Evolutionary conservation across 2,113 vertebrate genomes (phyloP).

Genomic region (Ramphastos sulfuratus): DNA sequence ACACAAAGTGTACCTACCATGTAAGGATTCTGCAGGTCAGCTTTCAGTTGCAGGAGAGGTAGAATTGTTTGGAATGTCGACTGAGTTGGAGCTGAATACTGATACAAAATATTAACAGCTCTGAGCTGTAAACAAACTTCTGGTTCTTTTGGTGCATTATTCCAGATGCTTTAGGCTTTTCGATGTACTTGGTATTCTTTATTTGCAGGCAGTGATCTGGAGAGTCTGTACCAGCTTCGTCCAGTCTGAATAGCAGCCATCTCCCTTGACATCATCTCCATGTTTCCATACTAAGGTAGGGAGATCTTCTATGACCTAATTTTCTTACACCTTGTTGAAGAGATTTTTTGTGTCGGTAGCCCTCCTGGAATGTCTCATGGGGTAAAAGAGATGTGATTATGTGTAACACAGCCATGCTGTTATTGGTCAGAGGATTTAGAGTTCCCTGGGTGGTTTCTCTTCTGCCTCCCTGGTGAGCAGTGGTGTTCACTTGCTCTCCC

Average conservation of each 20-base stretch:
- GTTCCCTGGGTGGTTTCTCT: not conserved
- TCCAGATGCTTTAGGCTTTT: not conserved
- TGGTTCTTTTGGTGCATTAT: not conserved
- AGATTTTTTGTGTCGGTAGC: not conserved
- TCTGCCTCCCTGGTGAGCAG: not conserved
- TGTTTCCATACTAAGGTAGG: conserved; percentile 37
- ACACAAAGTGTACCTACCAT: accelerated
- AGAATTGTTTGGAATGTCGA: not conserved
- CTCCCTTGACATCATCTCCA: not conserved
- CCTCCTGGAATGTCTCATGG: conserved; percentile 3
- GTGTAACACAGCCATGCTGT: not conserved
- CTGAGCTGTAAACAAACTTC: not conserved
- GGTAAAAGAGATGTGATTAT: not conserved
- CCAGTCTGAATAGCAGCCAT: not conserved
- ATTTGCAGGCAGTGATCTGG: conserved; percentile 41
- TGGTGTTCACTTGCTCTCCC: not conserved
- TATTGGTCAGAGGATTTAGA: not conserved
- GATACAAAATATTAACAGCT: not conserved
- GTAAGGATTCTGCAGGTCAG: not conserved
- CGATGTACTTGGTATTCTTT: not conserved
- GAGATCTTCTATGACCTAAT: not conserved
- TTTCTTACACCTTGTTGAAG: not conserved
- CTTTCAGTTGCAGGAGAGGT: not conserved
- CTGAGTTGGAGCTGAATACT: not conserved
- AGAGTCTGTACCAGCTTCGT: not conserved